Base-by-base conservation (phyloP, 2,113 vertebrate genomes). In the Lagenorhynchus albirostris region DNA sequence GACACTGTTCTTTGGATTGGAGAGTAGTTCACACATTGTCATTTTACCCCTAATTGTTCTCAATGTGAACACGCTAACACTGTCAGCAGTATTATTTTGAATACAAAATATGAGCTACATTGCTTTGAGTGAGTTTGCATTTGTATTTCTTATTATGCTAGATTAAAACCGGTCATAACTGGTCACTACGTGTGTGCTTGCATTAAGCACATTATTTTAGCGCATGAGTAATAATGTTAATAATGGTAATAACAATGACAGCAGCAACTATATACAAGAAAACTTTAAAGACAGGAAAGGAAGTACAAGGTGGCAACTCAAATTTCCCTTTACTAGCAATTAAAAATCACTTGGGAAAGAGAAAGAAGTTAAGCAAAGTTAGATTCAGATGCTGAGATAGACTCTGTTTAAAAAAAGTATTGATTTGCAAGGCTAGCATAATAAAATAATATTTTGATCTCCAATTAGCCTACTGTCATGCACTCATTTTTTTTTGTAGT, bases 71-170 rank as follows among this genome's bases (percentile, higher is more conserved):
- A 90, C 33, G 18, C 25, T 50, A 60, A 92, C 53, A 63, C 17
- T 76, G 50, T 88, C 80, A 97, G 79, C 94, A 77, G 17, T 58
- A 41, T 47, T 96, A 95, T 97, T 97, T 87, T 91, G 26, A 94
- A 76, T 68, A 36, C 36, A 89, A 94, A 96, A 33, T 77, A 73
- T 36, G 29, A 67, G 33, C 76, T 81, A 15, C 29, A 44, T 77
- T 41, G 62, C 68, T 94, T 76, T 81, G 60, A 84, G 25, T 93
- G 60, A 65, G 26, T 80, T 93, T 88, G 36, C 25, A 65, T 80
- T 33, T 92, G 33, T 83, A 13, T 25, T 85, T 60, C 58, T 96
- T 73, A 25, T 25, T 60, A n/a, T 87, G 68, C 58, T 83, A 63
- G 10, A 87, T 92, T 74, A 94, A 95, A 94, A 89, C 15, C 1